phyloP scores from a whole-genome alignment of 2,113 vertebrate genomes.

The Prunella himalayana region DNA sequence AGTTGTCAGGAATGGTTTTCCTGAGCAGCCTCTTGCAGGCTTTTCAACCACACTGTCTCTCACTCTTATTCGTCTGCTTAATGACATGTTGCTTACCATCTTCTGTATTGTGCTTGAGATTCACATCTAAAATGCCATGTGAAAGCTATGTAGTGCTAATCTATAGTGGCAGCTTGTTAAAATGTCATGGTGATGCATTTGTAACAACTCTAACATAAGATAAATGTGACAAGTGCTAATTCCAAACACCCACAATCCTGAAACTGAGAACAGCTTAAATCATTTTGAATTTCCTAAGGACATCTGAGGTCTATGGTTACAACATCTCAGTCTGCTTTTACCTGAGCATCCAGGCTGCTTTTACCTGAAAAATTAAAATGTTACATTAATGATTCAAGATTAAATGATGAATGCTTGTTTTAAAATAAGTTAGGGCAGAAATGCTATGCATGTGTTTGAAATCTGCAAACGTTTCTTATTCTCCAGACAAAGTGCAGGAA shows the following conservation, averaged over 20 bases:
- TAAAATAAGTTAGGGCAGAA: not conserved
- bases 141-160: not conserved
- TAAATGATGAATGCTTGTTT: not conserved
- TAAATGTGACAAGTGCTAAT: slow-evolving; percentile 60
- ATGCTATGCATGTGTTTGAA: not conserved
- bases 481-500: not conserved
- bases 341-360: not conserved
- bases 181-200: slow-evolving; percentile 28
- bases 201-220: slow-evolving; percentile 23
- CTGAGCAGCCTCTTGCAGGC: not conserved
- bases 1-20: not conserved
- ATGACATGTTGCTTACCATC: not conserved
- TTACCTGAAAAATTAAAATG: not conserved
- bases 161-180: slow-evolving; percentile 41
- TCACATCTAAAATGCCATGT: not conserved
- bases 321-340: not conserved
- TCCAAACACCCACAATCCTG: not conserved
- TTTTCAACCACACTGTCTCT: not conserved
- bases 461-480: not conserved
- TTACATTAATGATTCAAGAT: not conserved
- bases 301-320: slow-evolving; percentile 12
- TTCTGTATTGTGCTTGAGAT: not conserved
- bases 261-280: slow-evolving; percentile 44
- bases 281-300: slow-evolving; percentile 20
- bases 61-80: not conserved